phyloP scores from a whole-genome alignment of 2,113 vertebrate species.

The Epinephelus moara region DNA sequence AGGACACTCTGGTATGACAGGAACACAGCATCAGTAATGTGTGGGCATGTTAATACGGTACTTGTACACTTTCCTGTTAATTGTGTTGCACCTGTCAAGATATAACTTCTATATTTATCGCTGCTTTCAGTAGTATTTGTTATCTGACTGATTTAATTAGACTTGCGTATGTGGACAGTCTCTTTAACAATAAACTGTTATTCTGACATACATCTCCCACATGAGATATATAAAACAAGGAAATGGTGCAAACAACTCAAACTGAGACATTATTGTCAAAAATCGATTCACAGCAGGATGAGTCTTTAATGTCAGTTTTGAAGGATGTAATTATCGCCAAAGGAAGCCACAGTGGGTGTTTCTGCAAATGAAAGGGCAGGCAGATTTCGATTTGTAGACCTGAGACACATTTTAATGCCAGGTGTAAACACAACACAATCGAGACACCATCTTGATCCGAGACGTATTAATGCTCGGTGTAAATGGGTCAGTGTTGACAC shows the following conservation, averaged over 20 bases:
- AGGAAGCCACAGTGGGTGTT: background rate
- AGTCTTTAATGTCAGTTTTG: constrained; percentile 28
- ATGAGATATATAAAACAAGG: background rate
- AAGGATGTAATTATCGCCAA: constrained; percentile 42
- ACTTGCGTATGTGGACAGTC: background rate
- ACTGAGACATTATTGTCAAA: constrained; percentile 12
- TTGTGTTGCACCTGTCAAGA: background rate
- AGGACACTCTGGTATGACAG: background rate
- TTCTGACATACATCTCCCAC: background rate
- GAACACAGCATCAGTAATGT: background rate
- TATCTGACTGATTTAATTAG: background rate
- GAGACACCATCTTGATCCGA: background rate
- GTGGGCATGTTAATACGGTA: background rate
- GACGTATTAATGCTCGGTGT: background rate
- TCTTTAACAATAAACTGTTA: background rate
- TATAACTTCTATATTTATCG: background rate
- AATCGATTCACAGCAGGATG: constrained; percentile 27
- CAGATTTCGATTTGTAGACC: constrained; percentile 42
- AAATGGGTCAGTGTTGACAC: constrained; percentile 33
- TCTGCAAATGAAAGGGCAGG: constrained; percentile 51
- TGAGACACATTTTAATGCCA: constrained; percentile 30
- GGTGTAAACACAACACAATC: constrained; percentile 20
- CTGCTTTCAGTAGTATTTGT: background rate
- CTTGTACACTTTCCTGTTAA: background rate
- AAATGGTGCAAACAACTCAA: background rate